A percentile compares a stretch with the other conserved stretches of the same genome.
phyloP scores from a whole-genome alignment of 92 coral and sea anemone genomes.

The Blastomussa wellsi region DNA sequence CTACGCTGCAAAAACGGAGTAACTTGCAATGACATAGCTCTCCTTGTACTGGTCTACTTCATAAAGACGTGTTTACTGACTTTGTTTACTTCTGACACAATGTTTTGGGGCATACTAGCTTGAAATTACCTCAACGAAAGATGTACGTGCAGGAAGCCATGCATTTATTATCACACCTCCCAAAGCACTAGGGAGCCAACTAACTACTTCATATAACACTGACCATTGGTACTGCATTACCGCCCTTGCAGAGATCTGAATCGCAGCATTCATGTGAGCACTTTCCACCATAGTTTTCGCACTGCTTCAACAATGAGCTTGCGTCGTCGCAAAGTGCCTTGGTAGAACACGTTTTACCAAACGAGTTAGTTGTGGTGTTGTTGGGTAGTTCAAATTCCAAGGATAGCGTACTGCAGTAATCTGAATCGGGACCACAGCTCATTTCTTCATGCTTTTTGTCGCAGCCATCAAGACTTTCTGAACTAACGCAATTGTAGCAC shows the following conservation, averaged over 20 bases:
- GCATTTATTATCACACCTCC: too few species aligned
- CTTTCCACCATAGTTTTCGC: not conserved
- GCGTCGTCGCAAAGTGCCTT: not conserved
- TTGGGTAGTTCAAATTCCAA: not conserved
- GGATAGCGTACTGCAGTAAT: not conserved
- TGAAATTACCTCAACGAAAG: too few species aligned
- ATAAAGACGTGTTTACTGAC: too few species aligned
- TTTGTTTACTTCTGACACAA: too few species aligned
- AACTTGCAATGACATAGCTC: too few species aligned
- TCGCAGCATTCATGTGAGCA: constrained; percentile 1
- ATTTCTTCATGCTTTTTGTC: not conserved
- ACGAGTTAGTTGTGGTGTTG: not conserved
- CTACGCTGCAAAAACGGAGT: too few species aligned
- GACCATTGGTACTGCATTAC: not conserved
- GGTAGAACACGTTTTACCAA: not conserved
- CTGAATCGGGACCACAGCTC: not conserved
- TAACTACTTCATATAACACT: too few species aligned
- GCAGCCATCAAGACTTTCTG: constrained; percentile 23
- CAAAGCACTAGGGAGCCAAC: too few species aligned
- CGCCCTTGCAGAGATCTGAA: constrained; percentile 19
- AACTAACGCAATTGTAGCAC: constrained; percentile 29
- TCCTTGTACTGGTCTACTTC: too few species aligned
- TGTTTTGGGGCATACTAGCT: too few species aligned
- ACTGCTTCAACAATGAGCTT: not conserved
- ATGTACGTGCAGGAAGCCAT: too few species aligned